Evolutionary conservation across 1,140 invertebrate species (phyloP).

Genomic region (Zeugodacus cucurbitae): DNA sequence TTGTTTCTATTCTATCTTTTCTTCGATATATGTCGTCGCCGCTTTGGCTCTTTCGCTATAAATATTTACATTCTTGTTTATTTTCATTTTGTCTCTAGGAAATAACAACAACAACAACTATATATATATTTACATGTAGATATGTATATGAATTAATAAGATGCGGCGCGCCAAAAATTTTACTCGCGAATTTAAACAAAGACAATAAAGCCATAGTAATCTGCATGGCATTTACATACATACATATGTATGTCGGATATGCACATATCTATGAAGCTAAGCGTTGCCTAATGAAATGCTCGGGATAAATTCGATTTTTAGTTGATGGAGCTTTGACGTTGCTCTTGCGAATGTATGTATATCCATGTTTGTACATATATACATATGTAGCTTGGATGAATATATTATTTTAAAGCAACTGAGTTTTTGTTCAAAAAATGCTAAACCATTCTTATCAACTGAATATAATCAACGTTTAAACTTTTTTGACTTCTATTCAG

Average conservation of each 20-base stretch:
- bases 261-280: not conserved
- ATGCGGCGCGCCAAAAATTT: slow-evolving; percentile 18
- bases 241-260: not conserved
- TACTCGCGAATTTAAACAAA: not conserved
- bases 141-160: not conserved
- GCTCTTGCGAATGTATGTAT: not conserved
- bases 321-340: not conserved
- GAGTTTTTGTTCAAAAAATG: not conserved
- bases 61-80: slow-evolving; percentile 17
- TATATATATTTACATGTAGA: not conserved
- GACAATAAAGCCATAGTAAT: not conserved
- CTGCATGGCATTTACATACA: not conserved
- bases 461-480: not conserved
- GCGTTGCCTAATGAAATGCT: not conserved
- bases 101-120: not conserved
- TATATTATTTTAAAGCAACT: not conserved
- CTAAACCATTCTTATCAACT: not conserved
- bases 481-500: not conserved
- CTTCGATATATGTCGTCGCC: not conserved
- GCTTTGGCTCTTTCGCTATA: not conserved
- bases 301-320: not conserved
- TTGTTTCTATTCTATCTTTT: not conserved
- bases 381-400: not conserved
- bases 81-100: not conserved
- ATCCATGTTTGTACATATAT: not conserved